Percentiles rank a stretch among this genome's conserved stretches.
These are phyloP conservation scores for Paragorgia papillata DNA, from an alignment of 92 coral and sea anemone genomes.

Conservation along the genomic window DNA sequence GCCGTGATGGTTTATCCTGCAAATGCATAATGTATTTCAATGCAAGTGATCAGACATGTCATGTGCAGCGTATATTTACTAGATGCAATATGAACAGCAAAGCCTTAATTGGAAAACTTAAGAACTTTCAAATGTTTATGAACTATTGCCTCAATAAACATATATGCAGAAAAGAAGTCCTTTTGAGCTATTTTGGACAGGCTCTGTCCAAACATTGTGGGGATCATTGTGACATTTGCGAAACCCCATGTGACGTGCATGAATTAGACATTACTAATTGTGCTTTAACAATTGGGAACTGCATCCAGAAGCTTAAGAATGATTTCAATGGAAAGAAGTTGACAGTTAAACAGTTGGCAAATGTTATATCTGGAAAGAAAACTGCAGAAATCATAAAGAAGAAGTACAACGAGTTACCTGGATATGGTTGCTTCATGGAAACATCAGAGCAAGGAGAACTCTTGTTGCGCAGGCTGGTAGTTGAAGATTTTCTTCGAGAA, in stretches of 20 bases:
- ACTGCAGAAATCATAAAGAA: constrained; percentile 31
- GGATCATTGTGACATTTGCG: constrained; percentile 34
- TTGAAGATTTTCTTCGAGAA: constrained; percentile 14
- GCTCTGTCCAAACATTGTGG: background rate
- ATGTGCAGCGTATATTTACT: constrained; percentile 17
- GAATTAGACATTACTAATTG: constrained; percentile 26
- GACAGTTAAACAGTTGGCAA: constrained; percentile 36
- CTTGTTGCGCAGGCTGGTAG: constrained; percentile 20
- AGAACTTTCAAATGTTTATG: constrained; percentile 2
- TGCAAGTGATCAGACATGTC: constrained; percentile 28
- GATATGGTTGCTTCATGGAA: constrained; percentile 33
- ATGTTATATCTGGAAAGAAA: constrained; percentile 41
- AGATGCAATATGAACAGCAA: background rate
- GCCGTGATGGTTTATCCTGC: constrained; percentile 29
- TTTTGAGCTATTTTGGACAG: constrained; percentile 38
- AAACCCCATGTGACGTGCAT: background rate
- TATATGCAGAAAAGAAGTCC: constrained; percentile 18
- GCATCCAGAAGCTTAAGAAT: constrained; percentile 35
- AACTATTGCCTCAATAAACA: constrained; percentile 20
- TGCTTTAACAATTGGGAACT: constrained; percentile 24
- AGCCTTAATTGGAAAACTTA: constrained; percentile 19
- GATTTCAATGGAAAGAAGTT: constrained; percentile 32
- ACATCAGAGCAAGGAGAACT: constrained; percentile 40
- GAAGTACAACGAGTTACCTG: constrained; percentile 26
- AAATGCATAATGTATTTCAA: constrained; percentile 32